A percentile compares a stretch with the other conserved stretches of the same genome.
Conservation (phyloP, 1,140 invertebrate species). For the Solenopsis invicta region DNA sequence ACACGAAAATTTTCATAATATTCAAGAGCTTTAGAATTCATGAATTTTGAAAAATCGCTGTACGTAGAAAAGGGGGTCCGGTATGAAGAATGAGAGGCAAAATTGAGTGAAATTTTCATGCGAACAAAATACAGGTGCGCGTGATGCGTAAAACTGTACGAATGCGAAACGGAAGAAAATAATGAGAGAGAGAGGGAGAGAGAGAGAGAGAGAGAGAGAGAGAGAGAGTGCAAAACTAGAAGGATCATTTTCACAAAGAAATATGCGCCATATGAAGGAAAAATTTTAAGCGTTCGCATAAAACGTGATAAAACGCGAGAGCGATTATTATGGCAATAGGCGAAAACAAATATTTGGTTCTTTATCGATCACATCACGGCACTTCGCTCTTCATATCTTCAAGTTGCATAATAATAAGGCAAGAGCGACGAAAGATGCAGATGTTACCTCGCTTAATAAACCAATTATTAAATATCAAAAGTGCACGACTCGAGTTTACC, state of each 20-base stretch:
- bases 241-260: neutral
- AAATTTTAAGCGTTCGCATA: neutral
- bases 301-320: neutral
- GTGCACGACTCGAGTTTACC: neutral
- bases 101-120: conserved; percentile 8
- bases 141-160: neutral
- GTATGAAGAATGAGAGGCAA: neutral
- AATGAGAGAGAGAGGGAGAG: neutral
- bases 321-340: neutral
- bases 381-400: conserved; percentile 25
- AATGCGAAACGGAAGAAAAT: conserved; percentile 1
- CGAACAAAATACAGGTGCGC: conserved; percentile 1
- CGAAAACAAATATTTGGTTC: neutral
- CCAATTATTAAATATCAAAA: neutral
- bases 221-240: neutral
- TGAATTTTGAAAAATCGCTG: conserved; percentile 2
- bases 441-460: neutral
- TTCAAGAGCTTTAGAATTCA: conserved; percentile 7
- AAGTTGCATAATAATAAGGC: neutral
- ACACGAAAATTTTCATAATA: conserved; percentile 12
- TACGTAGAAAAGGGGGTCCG: neutral
- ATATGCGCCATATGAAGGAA: neutral
- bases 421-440: neutral
- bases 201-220: too few relatives aligned
- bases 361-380: neutral